A percentile compares a stretch with the other conserved stretches of the same genome.
phyloP scores from a whole-genome alignment of 2,113 vertebrate species.

The Neoarius graeffei region DNA sequence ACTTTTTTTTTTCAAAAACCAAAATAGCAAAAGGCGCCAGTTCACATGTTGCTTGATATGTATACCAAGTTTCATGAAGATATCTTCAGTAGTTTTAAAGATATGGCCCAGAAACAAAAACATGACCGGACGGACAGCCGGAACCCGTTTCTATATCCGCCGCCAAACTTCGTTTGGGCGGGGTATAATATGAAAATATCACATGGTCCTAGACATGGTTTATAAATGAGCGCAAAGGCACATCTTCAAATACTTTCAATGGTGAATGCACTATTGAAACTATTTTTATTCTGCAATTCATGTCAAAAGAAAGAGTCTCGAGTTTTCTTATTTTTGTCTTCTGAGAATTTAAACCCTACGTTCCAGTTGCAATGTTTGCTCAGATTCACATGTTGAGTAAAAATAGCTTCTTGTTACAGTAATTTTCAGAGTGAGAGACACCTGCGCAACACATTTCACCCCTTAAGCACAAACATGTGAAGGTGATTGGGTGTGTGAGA shows the following conservation, averaged over 20 bases:
- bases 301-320: background rate
- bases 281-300: background rate
- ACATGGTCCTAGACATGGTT: background rate
- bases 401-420: background rate
- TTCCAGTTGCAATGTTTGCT: background rate
- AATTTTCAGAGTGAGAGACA: background rate
- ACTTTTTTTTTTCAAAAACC: too few relatives aligned
- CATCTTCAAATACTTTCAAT: background rate
- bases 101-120: too few relatives aligned
- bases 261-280: background rate
- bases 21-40: too few relatives aligned
- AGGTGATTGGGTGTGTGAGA: background rate
- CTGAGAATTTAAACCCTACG: background rate
- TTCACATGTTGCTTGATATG: too few relatives aligned
- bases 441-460: background rate
- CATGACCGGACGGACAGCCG: too few relatives aligned
- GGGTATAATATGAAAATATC: background rate
- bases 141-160: too few relatives aligned
- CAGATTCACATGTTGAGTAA: background rate
- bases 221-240: background rate
- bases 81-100: too few relatives aligned
- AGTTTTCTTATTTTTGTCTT: background rate
- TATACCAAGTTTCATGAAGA: too few relatives aligned
- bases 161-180: too few relatives aligned
- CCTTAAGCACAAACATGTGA: background rate